A percentile compares a stretch with the other conserved stretches of the same genome.
phyloP scores from a whole-genome alignment of 2,797 vertebrate genomes.

The Hylomyscus alleni region DNA sequence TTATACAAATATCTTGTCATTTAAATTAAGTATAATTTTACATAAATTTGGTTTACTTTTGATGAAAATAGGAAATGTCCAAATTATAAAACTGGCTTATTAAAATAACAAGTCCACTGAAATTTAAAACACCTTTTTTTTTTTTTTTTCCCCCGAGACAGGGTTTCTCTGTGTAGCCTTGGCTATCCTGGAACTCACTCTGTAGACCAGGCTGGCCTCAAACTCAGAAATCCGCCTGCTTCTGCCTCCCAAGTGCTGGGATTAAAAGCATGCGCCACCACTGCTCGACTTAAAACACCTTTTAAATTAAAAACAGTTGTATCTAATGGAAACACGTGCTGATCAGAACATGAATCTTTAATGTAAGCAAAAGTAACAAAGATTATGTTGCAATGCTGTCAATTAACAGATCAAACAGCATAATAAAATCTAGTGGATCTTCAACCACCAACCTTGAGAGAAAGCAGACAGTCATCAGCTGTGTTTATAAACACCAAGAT shows the following conservation, averaged over 20 bases:
- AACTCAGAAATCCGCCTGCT: too few species aligned
- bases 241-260: too few species aligned
- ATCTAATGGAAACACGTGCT: neutral
- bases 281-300: conserved; percentile 44
- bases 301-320: conserved; percentile 11
- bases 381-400: neutral
- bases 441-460: neutral
- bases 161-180: too few species aligned
- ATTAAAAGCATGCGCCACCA: too few species aligned
- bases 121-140: conserved; percentile 60
- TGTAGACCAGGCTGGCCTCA: too few species aligned
- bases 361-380: conserved; percentile 36
- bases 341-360: conserved; percentile 23
- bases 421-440: neutral
- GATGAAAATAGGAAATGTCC: conserved; percentile 35
- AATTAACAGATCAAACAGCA: conserved; percentile 47
- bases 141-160: too few species aligned
- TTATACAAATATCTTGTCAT: conserved; percentile 30
- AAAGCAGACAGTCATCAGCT: neutral
- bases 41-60: conserved; percentile 45
- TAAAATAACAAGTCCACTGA: neutral
- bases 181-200: too few species aligned
- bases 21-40: conserved; percentile 64
- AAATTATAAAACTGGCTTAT: conserved; percentile 43
- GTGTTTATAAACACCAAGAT: neutral